Percentiles rank a stretch among this genome's conserved stretches.
These are phyloP conservation scores for Sparidentex hasta DNA, from an alignment of 2,797 vertebrate genomes.

Conservation along the genomic window DNA sequence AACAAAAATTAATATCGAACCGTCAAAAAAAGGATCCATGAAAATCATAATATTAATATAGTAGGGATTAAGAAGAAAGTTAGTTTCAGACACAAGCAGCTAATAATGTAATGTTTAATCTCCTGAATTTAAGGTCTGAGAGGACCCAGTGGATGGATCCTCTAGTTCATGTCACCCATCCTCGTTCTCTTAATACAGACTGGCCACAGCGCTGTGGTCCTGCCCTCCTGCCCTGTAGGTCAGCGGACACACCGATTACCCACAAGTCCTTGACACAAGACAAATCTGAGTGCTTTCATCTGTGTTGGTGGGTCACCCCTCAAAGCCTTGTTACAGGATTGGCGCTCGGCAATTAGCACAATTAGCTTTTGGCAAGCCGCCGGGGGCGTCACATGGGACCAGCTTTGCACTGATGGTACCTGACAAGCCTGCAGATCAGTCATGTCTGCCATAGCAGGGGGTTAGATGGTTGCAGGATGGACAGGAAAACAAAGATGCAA, in stretches of 20 bases:
- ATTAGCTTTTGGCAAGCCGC: slow-evolving; percentile 89
- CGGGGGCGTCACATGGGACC: slow-evolving; percentile 87
- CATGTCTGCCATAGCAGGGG: slow-evolving; percentile 71
- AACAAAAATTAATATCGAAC: not conserved
- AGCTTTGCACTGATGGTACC: slow-evolving; percentile 87
- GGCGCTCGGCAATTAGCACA: slow-evolving; percentile 90
- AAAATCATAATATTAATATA: not conserved
- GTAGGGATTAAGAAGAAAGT: slow-evolving; percentile 3
- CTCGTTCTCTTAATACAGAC: slow-evolving; percentile 50
- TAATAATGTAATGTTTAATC: slow-evolving; percentile 6
- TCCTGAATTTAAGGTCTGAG: slow-evolving; percentile 39
- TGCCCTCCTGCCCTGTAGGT: slow-evolving; percentile 86
- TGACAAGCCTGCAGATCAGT: slow-evolving; percentile 86
- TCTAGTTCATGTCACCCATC: slow-evolving; percentile 31
- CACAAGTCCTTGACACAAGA: slow-evolving; percentile 86
- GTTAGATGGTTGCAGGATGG: slow-evolving; percentile 46
- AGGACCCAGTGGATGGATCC: slow-evolving; percentile 25
- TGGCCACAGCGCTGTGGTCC: slow-evolving; percentile 64
- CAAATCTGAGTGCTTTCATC: slow-evolving; percentile 90
- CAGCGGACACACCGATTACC: slow-evolving; percentile 87
- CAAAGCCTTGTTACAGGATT: slow-evolving; percentile 92
- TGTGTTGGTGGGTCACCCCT: slow-evolving; percentile 88
- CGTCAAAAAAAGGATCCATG: not conserved
- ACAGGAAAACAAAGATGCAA: slow-evolving; percentile 29
- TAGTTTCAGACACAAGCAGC: slow-evolving; percentile 31